Percentiles rank a stretch among this genome's conserved stretches.
These are phyloP conservation scores for Microctenopoma steveboyesi DNA, from an alignment of 2,797 vertebrate genomes.

Conservation along the genomic window DNA sequence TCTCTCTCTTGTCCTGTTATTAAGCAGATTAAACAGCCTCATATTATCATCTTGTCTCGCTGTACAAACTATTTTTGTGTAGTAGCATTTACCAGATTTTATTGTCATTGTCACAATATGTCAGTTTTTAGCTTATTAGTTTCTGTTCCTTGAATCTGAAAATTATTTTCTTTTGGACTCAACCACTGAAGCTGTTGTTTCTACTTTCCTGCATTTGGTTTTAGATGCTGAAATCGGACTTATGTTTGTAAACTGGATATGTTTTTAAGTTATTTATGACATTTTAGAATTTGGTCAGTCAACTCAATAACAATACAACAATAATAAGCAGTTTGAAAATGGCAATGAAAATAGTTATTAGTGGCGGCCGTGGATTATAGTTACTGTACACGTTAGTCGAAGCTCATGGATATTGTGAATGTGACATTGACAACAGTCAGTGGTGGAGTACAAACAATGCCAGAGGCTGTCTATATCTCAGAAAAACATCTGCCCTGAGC, in stretches of 20 bases:
- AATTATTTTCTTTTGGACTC: too few relatives aligned
- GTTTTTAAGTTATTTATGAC: neutral
- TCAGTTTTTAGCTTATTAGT: too few relatives aligned
- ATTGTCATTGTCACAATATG: too few relatives aligned
- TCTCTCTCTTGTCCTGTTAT: too few relatives aligned
- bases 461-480: slow-evolving; percentile 27
- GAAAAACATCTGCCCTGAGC: slow-evolving; percentile 45
- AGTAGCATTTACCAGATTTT: too few relatives aligned
- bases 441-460: slow-evolving; percentile 19
- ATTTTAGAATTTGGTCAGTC: neutral
- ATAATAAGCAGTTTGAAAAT: neutral
- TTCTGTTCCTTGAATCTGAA: too few relatives aligned
- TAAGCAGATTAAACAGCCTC: too few relatives aligned
- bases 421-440: slow-evolving; percentile 52
- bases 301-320: neutral
- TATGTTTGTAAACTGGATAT: neutral
- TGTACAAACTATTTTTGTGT: too few relatives aligned
- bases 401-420: slow-evolving; percentile 24
- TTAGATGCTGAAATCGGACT: neutral
- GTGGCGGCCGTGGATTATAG: neutral
- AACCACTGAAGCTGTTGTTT: too few relatives aligned
- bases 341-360: neutral
- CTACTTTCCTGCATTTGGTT: neutral
- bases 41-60: too few relatives aligned
- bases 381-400: slow-evolving; percentile 1